Evolutionary conservation across 1,140 invertebrate species (phyloP), one percentile per base, ranked within the genome.

Genomic region (Zaprionus davidi): DNA sequence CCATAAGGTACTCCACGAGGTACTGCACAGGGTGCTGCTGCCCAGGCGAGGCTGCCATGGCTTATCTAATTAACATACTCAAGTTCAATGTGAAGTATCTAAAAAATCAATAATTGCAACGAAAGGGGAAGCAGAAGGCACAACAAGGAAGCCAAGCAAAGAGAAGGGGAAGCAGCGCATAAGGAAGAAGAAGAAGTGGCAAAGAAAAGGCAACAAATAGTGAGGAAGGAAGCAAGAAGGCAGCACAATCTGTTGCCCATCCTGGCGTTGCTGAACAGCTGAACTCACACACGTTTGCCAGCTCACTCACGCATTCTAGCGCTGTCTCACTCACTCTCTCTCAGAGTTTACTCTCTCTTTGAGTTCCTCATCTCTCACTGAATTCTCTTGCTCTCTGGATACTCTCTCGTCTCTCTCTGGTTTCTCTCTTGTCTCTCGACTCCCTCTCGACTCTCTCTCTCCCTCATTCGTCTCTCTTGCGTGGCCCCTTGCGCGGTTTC

Each of bases 81-180:
- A 92, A 92, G 87, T 92, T 92, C 81, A 92, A 92, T 87, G 91
- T 92, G 65, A 92, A 92, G 78, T 92, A 92, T 68, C 78, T 92
- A 80, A 92, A 92, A 91, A 92, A 91, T 84, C 84, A 92, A 91
- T 92, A 92, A 92, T 74, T 76, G 51, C 46, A 64, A 44, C 15
- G 41, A n/a, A 46, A 17, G 41, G 13, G 41, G 41, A 38, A 38
- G 13, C 41, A 17, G 12, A 13, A 9, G 20, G 11, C 41, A 38
- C 6, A 13, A 24, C 20, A 7, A 51, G 46, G 46, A 51, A 51
- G 46, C 11, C 20, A 51, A 51, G 20, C 20, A 7, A n/a, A 5
- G 46, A 64, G 3, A 1, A 62, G 56, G 15, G 22, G 20, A 28
- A 24, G 17, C 20, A 57, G 31, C 31, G 2, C 31, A 34, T 11